phyloP scores from a whole-genome alignment of 2,888 invertebrate species.

The Megaustenia siamemsis region DNA sequence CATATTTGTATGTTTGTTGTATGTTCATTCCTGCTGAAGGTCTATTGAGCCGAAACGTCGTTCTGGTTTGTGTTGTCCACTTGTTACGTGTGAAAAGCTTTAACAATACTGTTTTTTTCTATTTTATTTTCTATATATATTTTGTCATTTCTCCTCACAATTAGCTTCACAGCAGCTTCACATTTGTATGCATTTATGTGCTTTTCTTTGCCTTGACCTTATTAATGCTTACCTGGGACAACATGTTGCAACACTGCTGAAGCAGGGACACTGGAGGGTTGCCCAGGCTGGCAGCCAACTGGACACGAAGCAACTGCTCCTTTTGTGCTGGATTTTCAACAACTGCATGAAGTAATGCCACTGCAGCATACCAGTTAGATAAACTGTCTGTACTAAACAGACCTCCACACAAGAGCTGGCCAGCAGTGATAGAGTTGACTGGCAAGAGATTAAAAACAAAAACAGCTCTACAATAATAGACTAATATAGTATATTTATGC shows the following conservation, averaged over 20 bases:
- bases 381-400: slow-evolving; percentile 92
- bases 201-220: no score
- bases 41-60: no score
- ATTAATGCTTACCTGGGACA: slow-evolving; percentile 87
- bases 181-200: no score
- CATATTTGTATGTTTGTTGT: no score
- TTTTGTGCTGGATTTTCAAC: slow-evolving; percentile 88
- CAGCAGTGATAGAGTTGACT: slow-evolving; percentile 83
- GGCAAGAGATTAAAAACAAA: slow-evolving; percentile 27
- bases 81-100: no score
- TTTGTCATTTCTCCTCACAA: no score
- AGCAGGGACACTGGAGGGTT: slow-evolving; percentile 92
- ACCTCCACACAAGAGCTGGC: slow-evolving; percentile 95
- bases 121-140: no score
- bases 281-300: slow-evolving; percentile 85
- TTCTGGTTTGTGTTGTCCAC: no score
- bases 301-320: slow-evolving; percentile 93
- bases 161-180: no score
- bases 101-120: no score
- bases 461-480: neutral
- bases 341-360: slow-evolving; percentile 93
- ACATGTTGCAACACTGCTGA: slow-evolving; percentile 90
- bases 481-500: no score
- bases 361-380: slow-evolving; percentile 97
- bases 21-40: no score